These are phyloP conservation scores for Mastomys coucha DNA, from an alignment of 2,113 vertebrate species.

Conservation along the genomic window DNA sequence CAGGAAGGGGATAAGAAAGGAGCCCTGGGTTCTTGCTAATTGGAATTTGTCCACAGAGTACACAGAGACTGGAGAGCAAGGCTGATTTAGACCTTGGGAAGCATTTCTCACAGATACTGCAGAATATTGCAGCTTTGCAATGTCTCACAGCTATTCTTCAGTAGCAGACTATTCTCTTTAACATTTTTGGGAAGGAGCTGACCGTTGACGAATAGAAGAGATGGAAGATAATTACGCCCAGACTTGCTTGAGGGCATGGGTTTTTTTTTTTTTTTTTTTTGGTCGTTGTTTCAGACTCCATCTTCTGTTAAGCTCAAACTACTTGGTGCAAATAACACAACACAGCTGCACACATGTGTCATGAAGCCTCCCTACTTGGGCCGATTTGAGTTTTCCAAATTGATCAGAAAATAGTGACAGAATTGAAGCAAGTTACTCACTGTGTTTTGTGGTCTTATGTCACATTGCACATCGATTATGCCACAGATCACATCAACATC, in stretches of 20 bases:
- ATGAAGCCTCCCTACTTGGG: background rate
- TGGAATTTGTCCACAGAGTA: conserved; percentile 42
- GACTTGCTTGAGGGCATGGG: background rate
- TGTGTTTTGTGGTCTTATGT: background rate
- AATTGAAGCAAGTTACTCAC: conserved; percentile 30
- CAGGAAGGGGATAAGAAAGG: background rate
- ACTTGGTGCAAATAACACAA: background rate
- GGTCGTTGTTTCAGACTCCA: background rate
- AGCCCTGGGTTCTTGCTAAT: background rate
- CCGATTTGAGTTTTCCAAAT: conserved; percentile 24
- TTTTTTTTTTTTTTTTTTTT: background rate
- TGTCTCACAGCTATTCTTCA: conserved; percentile 37
- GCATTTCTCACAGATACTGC: background rate
- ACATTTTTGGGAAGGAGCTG: background rate
- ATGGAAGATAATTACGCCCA: conserved; percentile 1
- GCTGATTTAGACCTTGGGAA: conserved; percentile 44
- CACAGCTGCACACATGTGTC: background rate
- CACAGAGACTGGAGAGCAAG: background rate
- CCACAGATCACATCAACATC: background rate
- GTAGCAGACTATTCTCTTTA: conserved; percentile 26
- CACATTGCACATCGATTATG: conserved; percentile 2
- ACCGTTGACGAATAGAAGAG: conserved; percentile 42
- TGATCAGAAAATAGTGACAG: conserved; percentile 35
- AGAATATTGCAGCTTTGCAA: conserved; percentile 24
- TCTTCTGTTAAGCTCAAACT: background rate